These are phyloP conservation scores for Oryzias curvinotus DNA, from an alignment of 2,113 vertebrate species.

Conservation along the genomic window DNA sequence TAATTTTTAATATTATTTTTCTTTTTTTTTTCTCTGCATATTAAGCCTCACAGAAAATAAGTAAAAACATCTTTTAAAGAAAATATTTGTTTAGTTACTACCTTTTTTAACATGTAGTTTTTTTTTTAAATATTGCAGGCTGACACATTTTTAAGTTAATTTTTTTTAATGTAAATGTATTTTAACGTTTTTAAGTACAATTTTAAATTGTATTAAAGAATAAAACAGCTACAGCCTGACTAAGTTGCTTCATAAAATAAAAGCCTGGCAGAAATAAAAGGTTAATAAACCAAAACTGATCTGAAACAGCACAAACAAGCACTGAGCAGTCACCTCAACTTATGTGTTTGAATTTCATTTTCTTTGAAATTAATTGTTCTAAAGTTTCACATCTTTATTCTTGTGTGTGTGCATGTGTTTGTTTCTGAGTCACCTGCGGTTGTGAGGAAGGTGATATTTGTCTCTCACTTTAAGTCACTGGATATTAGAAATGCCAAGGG, in stretches of 20 bases:
- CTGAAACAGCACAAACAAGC: slow-evolving; percentile 14
- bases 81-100: too few relatives aligned
- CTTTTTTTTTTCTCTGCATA: too few relatives aligned
- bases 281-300: slow-evolving; percentile 11
- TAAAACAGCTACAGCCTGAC: not conserved
- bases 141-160: too few relatives aligned
- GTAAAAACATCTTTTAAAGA: too few relatives aligned
- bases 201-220: not conserved
- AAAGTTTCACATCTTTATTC: slow-evolving; percentile 69
- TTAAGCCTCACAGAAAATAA: too few relatives aligned
- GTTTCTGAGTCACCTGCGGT: slow-evolving; percentile 69
- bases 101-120: too few relatives aligned
- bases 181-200: not conserved
- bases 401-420: slow-evolving; percentile 44
- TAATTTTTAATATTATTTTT: not conserved
- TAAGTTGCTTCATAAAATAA: too few relatives aligned
- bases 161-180: too few relatives aligned
- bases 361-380: slow-evolving; percentile 63
- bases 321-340: slow-evolving; percentile 16
- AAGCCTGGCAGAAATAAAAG: too few relatives aligned
- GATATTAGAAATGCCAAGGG: slow-evolving; percentile 34
- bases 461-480: slow-evolving; percentile 54
- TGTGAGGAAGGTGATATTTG: slow-evolving; percentile 48
- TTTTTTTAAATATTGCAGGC: too few relatives aligned
- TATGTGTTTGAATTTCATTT: slow-evolving; percentile 53